Percentiles rank a stretch among this genome's conserved stretches.
Evolutionary conservation across 2,797 vertebrate genomes (phyloP).

Genomic region (Antrozous pallidus): DNA sequence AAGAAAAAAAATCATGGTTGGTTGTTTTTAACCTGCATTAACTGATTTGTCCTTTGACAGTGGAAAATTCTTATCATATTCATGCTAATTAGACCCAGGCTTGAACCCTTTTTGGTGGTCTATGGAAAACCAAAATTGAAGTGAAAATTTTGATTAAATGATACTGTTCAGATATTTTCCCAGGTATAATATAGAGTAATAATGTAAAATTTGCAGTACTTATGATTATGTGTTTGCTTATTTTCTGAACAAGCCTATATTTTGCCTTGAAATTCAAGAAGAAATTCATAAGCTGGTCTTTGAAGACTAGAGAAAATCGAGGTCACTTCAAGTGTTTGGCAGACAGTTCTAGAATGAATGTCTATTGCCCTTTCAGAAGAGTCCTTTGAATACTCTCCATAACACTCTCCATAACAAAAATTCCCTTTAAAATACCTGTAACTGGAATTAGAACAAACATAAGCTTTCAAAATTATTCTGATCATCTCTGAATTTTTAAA

Average conservation of each 20-base stretch:
- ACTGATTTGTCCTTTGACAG: neutral
- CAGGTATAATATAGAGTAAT: neutral
- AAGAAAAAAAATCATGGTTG: neutral
- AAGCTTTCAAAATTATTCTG: constrained; percentile 26
- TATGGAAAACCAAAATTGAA: constrained; percentile 5
- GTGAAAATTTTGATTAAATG: neutral
- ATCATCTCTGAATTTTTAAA: constrained; percentile 30
- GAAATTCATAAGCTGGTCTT: neutral
- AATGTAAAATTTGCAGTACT: neutral
- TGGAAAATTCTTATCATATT: neutral
- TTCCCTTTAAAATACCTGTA: neutral
- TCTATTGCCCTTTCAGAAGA: neutral
- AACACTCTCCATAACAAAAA: neutral
- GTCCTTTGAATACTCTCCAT: neutral
- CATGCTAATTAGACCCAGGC: neutral
- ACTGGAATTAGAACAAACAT: neutral
- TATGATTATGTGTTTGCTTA: neutral
- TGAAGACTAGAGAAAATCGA: neutral
- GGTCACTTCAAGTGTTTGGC: neutral
- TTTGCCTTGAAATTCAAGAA: neutral
- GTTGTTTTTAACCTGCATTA: constrained; percentile 21
- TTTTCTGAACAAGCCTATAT: neutral
- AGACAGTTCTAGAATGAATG: neutral
- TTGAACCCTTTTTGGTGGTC: neutral
- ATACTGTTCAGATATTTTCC: neutral